phyloP scores from a whole-genome alignment of 2,888 invertebrate genomes.

The Orchesellides sinensis region DNA sequence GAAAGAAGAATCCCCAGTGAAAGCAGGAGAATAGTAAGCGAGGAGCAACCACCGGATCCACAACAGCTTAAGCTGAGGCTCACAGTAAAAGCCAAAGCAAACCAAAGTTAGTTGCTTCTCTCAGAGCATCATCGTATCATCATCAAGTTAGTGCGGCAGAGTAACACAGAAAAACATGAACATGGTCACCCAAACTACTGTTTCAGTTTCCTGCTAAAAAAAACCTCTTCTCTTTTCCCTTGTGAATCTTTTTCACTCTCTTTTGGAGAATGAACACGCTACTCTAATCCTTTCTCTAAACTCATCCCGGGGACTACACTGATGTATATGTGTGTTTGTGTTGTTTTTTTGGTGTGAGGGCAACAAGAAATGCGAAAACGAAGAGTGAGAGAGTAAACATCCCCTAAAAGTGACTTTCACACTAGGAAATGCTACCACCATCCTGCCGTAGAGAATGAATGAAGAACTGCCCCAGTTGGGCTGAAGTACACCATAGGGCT shows the following conservation, averaged over 20 bases:
- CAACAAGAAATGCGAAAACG: background rate
- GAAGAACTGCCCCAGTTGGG: too few relatives aligned
- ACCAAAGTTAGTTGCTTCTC: constrained; percentile 17
- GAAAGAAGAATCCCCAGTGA: constrained; percentile 8
- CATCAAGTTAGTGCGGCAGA: too few relatives aligned
- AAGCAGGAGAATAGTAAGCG: constrained; percentile 53
- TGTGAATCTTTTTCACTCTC: constrained; percentile 39
- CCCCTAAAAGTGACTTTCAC: constrained; percentile 22
- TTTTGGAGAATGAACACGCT: constrained; percentile 4
- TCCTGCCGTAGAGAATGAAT: too few relatives aligned
- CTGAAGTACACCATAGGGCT: too few relatives aligned
- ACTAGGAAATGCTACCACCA: too few relatives aligned
- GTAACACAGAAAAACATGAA: too few relatives aligned
- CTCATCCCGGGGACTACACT: too few relatives aligned
- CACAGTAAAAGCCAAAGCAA: constrained; percentile 14
- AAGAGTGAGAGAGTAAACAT: constrained; percentile 2
- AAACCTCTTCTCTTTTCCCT: constrained; percentile 53
- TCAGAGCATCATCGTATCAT: too few relatives aligned
- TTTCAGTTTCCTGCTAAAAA: constrained; percentile 49
- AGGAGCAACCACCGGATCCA: constrained; percentile 66
- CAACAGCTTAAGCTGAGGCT: constrained; percentile 53
- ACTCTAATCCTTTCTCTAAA: background rate
- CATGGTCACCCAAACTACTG: constrained; percentile 16
- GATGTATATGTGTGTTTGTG: too few relatives aligned
- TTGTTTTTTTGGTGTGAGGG: too few relatives aligned